Conservation (phyloP, 2,888 invertebrate genomes). For the Drosophila colorata region DNA sequence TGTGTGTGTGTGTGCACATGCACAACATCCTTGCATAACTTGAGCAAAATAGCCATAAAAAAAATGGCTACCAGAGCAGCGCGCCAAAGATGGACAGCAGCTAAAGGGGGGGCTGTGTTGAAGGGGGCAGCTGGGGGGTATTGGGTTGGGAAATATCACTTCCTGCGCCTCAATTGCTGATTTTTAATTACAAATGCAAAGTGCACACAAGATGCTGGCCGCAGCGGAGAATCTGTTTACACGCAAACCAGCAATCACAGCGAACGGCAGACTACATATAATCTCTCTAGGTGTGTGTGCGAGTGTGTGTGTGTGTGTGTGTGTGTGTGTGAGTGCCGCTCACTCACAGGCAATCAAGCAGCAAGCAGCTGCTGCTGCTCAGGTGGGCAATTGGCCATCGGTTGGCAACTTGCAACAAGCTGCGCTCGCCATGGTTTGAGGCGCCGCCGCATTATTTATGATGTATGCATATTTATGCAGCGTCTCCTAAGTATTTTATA, state of each 20-base stretch:
- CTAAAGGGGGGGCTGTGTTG: not conserved
- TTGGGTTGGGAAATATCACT: slow-evolving; percentile 49
- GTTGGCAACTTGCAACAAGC: slow-evolving; percentile 41
- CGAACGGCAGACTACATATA: not conserved
- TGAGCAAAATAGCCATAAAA: slow-evolving; percentile 29
- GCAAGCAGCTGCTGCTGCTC: slow-evolving; percentile 58
- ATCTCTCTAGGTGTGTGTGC: slow-evolving; percentile 9
- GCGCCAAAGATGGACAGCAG: slow-evolving; percentile 1
- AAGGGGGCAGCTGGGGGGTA: not conserved
- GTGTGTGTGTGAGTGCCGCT: slow-evolving; percentile 33
- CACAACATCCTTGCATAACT: slow-evolving; percentile 70
- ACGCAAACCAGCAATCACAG: slow-evolving; percentile 74
- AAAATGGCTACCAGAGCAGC: slow-evolving; percentile 50
- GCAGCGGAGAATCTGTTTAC: slow-evolving; percentile 66
- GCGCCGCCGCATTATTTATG: slow-evolving; percentile 77
- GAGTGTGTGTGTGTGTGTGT: slow-evolving; percentile 22
- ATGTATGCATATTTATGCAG: slow-evolving; percentile 78
- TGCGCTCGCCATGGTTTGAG: slow-evolving; percentile 53
- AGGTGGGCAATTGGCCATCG: slow-evolving; percentile 61
- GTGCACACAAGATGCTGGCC: slow-evolving; percentile 52
- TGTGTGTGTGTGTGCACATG: slow-evolving; percentile 19
- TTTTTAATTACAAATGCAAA: slow-evolving; percentile 79
- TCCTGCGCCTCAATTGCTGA: slow-evolving; percentile 76
- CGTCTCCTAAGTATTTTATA: slow-evolving; percentile 78
- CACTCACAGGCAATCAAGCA: slow-evolving; percentile 65